phyloP scores from a whole-genome alignment of 2,888 invertebrate species.

The Drosophila nr. perissopoda region DNA sequence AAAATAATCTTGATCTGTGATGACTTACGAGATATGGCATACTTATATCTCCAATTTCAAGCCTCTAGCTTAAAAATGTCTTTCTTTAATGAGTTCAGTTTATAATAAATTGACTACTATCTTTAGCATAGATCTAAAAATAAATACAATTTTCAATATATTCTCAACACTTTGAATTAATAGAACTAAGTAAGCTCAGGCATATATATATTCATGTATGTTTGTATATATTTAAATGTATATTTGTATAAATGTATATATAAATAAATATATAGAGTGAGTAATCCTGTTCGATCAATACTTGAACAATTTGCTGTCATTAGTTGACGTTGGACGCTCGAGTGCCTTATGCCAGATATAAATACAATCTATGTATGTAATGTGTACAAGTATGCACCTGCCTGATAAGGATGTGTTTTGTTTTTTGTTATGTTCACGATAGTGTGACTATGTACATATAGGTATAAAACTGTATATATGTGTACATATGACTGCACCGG shows the following conservation, averaged over 20 bases:
- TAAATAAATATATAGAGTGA: slow-evolving; percentile 9
- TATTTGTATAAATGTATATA: neutral
- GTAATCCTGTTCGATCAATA: slow-evolving; percentile 43
- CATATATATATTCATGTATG: too few relatives aligned
- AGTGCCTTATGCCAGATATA: slow-evolving; percentile 18
- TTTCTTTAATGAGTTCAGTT: neutral
- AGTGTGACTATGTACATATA: slow-evolving; percentile 24
- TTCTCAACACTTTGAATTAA: neutral
- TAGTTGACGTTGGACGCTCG: slow-evolving; percentile 20
- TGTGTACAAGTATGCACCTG: slow-evolving; percentile 26
- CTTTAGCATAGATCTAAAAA: neutral
- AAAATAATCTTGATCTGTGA: neutral
- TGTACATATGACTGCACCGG: neutral
- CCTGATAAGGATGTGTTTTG: slow-evolving; percentile 43
- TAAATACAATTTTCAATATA: neutral
- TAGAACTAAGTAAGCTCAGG: neutral
- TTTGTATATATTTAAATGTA: too few relatives aligned
- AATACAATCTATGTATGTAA: slow-evolving; percentile 12
- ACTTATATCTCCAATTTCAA: neutral
- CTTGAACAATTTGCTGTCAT: slow-evolving; percentile 35
- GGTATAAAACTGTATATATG: neutral
- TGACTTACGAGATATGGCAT: neutral
- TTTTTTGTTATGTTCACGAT: slow-evolving; percentile 17
- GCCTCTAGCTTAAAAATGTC: neutral
- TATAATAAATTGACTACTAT: neutral